Conservation (phyloP, 2,113 vertebrate genomes). For the Brachyhypopomus occidentalis region DNA sequence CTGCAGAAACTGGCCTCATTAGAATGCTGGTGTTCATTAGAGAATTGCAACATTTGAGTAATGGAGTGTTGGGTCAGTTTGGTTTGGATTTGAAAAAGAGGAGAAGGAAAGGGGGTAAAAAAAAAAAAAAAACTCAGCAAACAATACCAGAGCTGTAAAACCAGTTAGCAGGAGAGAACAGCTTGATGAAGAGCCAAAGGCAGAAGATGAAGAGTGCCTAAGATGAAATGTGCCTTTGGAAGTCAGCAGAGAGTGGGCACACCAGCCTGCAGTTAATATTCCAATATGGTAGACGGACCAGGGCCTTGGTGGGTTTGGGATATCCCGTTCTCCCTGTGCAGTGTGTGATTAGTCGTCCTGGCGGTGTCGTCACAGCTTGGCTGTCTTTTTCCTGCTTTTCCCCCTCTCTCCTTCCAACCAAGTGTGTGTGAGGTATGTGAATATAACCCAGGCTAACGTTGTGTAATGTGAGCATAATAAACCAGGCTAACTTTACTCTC, state of each 20-base stretch:
- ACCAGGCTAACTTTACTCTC: conserved; percentile 20
- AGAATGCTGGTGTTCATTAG: too few species aligned
- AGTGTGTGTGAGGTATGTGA: neutral
- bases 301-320: neutral
- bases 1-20: too few species aligned
- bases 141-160: neutral
- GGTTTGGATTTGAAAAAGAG: neutral
- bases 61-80: neutral
- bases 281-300: neutral
- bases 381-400: neutral
- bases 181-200: neutral
- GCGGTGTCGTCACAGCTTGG: neutral
- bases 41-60: too few species aligned
- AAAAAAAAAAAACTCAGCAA: too few species aligned
- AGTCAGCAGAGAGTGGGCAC: neutral
- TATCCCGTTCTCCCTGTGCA: neutral
- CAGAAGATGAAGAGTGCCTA: neutral
- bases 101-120: neutral
- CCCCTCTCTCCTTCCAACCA: neutral
- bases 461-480: conserved; percentile 30
- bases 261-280: neutral
- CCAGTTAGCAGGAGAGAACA: neutral
- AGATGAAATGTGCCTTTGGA: neutral
- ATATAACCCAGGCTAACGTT: neutral
- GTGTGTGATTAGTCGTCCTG: neutral